A percentile compares a stretch with the other conserved stretches of the same genome.
Conservation (phyloP, 2,113 vertebrate genomes). For the Zapornia atra region DNA sequence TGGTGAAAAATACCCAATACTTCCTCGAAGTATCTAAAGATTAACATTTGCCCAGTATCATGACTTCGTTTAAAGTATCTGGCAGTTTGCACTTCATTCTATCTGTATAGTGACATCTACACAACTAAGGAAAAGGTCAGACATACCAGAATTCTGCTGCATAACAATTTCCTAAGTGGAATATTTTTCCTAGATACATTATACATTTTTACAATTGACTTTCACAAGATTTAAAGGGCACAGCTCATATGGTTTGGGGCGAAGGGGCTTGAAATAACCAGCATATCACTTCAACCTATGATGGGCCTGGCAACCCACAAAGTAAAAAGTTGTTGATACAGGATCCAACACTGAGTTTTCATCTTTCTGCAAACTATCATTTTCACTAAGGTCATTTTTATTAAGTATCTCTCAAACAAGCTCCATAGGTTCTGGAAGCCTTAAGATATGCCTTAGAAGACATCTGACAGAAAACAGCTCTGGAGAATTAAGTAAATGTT, state of each 20-base stretch:
- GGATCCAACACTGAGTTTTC: background rate
- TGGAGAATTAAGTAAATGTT: background rate
- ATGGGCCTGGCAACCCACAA: background rate
- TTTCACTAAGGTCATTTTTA: background rate
- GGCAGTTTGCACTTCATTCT: background rate
- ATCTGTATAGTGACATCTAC: background rate
- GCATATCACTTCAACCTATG: background rate
- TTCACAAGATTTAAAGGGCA: slow-evolving; percentile 22
- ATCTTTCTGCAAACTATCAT: background rate
- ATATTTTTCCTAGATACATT: background rate
- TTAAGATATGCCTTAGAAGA: background rate
- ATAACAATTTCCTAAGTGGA: background rate
- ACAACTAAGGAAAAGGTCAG: slow-evolving; percentile 34
- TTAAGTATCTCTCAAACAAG: background rate
- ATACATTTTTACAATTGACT: slow-evolving; percentile 2
- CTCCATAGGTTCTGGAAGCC: background rate
- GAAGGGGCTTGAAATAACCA: background rate
- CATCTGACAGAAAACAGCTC: background rate
- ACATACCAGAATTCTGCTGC: background rate
- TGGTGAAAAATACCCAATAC: background rate
- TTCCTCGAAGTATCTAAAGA: background rate
- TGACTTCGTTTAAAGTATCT: background rate
- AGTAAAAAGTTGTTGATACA: background rate
- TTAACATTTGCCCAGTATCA: background rate
- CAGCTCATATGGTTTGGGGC: background rate